phyloP scores from a whole-genome alignment of 2,888 invertebrate genomes.

The Patella depressa region DNA sequence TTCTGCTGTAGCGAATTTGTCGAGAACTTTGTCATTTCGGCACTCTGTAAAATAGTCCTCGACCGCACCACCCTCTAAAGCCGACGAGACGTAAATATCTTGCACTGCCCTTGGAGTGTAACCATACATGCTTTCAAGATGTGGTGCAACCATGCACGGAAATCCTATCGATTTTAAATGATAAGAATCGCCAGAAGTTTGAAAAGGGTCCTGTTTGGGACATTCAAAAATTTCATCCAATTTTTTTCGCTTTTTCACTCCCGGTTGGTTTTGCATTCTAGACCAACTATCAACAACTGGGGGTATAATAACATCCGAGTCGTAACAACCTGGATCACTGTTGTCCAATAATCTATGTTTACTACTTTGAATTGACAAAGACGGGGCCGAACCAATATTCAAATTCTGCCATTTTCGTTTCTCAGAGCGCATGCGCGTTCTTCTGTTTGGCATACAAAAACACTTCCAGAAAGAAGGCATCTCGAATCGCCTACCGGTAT shows the following conservation, averaged over 20 bases:
- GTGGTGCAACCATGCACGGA: background rate
- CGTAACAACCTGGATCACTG: background rate
- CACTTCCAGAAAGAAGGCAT: conserved; percentile 6
- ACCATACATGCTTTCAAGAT: background rate
- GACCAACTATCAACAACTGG: background rate
- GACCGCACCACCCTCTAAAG: background rate
- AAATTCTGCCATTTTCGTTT: background rate
- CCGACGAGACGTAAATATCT: background rate
- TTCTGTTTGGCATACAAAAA: background rate
- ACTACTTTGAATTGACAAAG: background rate
- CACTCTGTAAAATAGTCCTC: background rate
- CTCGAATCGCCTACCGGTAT: too few relatives aligned
- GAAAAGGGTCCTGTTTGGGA: background rate
- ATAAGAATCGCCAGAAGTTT: background rate
- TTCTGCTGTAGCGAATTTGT: background rate
- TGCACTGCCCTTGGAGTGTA: conserved; percentile 1
- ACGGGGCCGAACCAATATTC: background rate
- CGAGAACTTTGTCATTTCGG: background rate
- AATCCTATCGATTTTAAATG: background rate
- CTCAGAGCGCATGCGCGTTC: background rate
- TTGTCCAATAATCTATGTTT: background rate
- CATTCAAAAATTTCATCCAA: conserved; percentile 9
- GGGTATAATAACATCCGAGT: background rate
- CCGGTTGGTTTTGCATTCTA: background rate
- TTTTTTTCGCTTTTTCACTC: background rate